A percentile compares a stretch with the other conserved stretches of the same genome.
These are phyloP conservation scores for Ibidorhyncha struthersii DNA, from an alignment of 2,113 vertebrate genomes.

Conservation along the genomic window DNA sequence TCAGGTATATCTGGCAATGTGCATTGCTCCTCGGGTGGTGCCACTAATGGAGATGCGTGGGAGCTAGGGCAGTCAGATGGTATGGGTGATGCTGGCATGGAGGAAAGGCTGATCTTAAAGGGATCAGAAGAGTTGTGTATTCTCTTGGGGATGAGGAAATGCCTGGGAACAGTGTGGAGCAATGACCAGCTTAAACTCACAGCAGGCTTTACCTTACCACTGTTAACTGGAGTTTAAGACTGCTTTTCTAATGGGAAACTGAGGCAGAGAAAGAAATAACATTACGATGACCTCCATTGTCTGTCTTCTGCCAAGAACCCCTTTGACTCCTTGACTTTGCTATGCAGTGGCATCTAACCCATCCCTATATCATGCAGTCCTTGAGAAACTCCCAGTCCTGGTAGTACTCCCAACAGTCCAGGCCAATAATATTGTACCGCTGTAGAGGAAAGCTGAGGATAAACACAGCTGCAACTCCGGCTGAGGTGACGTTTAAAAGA, in stretches of 20 bases:
- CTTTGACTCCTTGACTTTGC: not conserved
- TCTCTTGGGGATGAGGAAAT: not conserved
- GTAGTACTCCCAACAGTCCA: no score
- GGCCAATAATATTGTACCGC: accelerated
- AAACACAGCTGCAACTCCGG: not conserved
- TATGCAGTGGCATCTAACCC: not conserved
- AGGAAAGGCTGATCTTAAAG: not conserved
- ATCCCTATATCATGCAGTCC: not conserved
- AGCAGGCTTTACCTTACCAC: not conserved
- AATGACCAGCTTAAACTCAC: not conserved
- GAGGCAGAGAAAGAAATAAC: not conserved
- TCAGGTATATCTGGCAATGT: not conserved
- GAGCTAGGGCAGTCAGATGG: not conserved
- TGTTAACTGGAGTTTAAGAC: not conserved
- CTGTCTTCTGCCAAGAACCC: not conserved
- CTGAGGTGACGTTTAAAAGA: not conserved
- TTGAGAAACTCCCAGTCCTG: not conserved
- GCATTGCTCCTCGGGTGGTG: accelerated
- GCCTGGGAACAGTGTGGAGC: not conserved
- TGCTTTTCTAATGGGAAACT: not conserved
- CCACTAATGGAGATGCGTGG: no score
- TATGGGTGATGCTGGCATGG: not conserved
- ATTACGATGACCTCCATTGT: accelerated
- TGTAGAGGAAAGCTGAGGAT: not conserved
- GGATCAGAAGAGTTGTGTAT: not conserved